Evolutionary conservation across 2,113 vertebrate species (phyloP), one percentile per base, ranked within the genome.

Genomic region (Melozone crissalis): DNA sequence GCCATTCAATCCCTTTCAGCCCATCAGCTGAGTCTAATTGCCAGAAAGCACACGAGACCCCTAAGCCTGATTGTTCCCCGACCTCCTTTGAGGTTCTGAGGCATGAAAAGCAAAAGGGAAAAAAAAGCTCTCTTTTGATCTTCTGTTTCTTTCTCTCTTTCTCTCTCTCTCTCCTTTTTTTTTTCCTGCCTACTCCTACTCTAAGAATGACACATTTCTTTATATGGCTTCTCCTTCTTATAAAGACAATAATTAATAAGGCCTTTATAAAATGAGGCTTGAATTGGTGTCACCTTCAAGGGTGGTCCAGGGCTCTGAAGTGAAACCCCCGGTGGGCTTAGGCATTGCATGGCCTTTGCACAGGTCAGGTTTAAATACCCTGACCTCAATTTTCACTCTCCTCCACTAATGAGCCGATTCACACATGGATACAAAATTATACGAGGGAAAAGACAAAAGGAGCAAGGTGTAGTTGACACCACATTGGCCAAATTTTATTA

Each of bases 11-110:
- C 98, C 98, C 98, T 99, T 99, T 99, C 99, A 99, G 98, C 98
- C 98, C 99, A 99, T 99, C 99, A 99, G 99, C 99, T 99, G 99
- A 99, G 98, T 99, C 99, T 99, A 99, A 99, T 99, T 99, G 99
- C 99, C 98, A 99, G 98, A 99, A 99, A 99, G 99, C 99, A 99
- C 98, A 98, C 98, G 98, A 99, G 99, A 99, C 98, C 99, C 98
- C 98, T 97, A 98, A 98, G 98, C 98, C 98, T 98, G 98, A 99
- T 99, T 99, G 99, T 99, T 99, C 99, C 98, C 98, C 98, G 98
- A 99, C 99, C 99, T 99, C 98, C 99, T 99, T 99, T 99, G 99
- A 99, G 99, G 98, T 99, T 99, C 98, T 98, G 99, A 99, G 98
- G 98, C 99, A 99, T 99, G 99, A 99, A 99, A 99, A 99, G 99